These are phyloP conservation scores for Ophiodon elongatus DNA, from an alignment of 2,113 vertebrate species.

Conservation along the genomic window DNA sequence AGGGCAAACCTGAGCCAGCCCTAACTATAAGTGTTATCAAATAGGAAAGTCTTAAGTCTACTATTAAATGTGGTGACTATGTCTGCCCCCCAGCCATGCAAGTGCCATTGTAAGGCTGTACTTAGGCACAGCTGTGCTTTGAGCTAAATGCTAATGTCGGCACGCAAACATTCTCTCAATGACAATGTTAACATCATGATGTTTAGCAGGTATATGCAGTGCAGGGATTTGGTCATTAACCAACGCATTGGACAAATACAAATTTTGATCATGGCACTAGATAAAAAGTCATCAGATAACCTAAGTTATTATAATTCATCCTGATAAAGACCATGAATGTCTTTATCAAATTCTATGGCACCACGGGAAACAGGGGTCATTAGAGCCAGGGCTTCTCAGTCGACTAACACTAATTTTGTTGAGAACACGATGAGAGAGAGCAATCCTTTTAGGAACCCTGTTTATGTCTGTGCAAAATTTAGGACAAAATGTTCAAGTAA, in stretches of 20 bases:
- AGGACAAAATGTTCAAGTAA: no score
- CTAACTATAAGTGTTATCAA: no score
- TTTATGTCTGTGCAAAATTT: not conserved
- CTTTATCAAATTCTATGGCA: not conserved
- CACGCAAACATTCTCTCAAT: not conserved
- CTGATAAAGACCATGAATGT: not conserved
- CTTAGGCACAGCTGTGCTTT: not conserved
- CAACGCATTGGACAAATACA: not conserved
- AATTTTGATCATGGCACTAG: not conserved
- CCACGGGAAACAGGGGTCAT: not conserved
- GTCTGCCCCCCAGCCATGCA: no score
- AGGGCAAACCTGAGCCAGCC: no score
- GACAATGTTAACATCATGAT: not conserved
- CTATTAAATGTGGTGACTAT: no score
- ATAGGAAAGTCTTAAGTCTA: no score
- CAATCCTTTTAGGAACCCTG: not conserved
- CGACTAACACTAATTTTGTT: no score
- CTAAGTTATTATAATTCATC: not conserved
- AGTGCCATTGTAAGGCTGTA: not conserved
- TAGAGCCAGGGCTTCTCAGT: no score
- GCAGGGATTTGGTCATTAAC: not conserved
- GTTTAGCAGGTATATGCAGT: not conserved
- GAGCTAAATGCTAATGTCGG: not conserved
- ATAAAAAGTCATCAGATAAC: not conserved
- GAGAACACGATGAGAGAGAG: no score